Evolutionary conservation across 2,113 vertebrate species (phyloP), one percentile per base, ranked within the genome.

Genomic region (Hassar affinis): DNA sequence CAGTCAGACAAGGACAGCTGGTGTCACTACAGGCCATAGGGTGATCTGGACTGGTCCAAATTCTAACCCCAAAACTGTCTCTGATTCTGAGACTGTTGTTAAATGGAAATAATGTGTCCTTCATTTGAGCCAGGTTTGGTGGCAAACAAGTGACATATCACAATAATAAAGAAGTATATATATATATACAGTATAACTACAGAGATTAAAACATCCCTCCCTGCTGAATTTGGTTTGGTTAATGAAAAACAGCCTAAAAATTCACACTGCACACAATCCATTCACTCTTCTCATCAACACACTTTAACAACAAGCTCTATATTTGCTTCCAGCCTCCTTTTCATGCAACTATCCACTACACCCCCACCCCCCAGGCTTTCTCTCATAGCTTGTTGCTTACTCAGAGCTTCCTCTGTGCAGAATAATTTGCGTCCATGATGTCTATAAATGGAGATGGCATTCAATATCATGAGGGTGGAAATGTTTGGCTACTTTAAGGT

Each of bases 401-500:
- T 84, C 85, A 89, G 78, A 85, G 83, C 64, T 51, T 74, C 38
- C 42, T 78, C 62, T 62, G 69, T 79, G 59, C n/a, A 75, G 56
- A 75, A 49, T 84, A 61, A 86, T 87, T 83, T 86, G 78, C 72
- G 2, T 64, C 64, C 64, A 59, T 82, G 38, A 86, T 85, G 82
- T 86, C 89, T 92, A 92, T 90, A 92, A 90, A 92, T 90, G 91
- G 90, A 64, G 77, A 88, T 85, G 87, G 75, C 81, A 85, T 93
- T 88, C 87, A 71, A 82, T 83, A 82, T 54, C 25, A 49, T 75
- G 68, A 64, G 47, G 54, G 49, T 61, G 85, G 85, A 86, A 86
- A 54, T 12, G 74, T 72, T 78, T 86, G 77, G 74, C 66, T 78
- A 61, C 27, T 79, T 84, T 9, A 45, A 72, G 42, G 62, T 66